A percentile compares a stretch with the other conserved stretches of the same genome.
Conservation (phyloP, 2,113 vertebrate species). For the Neotoma lepida region DNA sequence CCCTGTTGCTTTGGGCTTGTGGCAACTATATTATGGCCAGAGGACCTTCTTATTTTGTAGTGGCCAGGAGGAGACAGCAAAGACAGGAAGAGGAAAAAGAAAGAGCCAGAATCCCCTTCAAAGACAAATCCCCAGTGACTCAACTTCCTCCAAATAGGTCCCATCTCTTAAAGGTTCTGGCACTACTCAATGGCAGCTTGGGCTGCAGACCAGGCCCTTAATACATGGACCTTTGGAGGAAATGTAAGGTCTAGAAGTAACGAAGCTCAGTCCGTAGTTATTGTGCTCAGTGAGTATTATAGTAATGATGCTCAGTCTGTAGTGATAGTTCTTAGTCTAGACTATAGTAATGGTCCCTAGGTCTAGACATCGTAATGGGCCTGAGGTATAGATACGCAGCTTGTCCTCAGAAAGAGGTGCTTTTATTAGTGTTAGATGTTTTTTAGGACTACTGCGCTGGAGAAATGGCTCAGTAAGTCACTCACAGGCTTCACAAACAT, state of each 20-base stretch:
- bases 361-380: neutral
- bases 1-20: neutral
- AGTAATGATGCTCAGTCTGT: neutral
- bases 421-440: neutral
- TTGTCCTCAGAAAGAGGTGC: neutral
- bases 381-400: neutral
- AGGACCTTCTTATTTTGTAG: neutral
- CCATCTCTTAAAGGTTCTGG: neutral
- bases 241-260: neutral
- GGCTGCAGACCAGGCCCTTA: neutral
- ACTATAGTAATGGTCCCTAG: neutral
- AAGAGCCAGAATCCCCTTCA: neutral
- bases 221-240: neutral
- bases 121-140: neutral
- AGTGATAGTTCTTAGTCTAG: neutral
- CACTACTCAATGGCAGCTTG: neutral
- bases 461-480: neutral
- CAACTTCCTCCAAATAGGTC: neutral
- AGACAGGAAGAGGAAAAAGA: neutral
- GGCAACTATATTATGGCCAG: neutral
- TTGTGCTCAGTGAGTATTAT: neutral
- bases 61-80: neutral
- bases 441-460: neutral
- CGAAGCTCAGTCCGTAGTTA: neutral
- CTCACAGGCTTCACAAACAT: neutral